Conservation (phyloP, 2,888 invertebrate species). For the Diploptera punctata region DNA sequence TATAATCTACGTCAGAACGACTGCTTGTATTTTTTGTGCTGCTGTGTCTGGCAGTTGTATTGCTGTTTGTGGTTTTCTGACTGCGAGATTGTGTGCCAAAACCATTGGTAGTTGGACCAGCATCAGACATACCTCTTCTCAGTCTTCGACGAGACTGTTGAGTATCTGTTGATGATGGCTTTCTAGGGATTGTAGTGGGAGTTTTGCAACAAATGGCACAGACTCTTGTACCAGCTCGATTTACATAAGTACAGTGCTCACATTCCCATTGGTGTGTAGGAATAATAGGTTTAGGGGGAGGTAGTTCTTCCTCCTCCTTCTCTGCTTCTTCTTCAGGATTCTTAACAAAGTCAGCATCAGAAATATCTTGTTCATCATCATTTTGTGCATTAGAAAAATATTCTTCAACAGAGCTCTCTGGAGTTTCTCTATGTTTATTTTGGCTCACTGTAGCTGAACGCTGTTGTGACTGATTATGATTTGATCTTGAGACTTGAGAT, state of each 20-base stretch:
- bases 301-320: conserved; percentile 52
- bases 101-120: conserved; percentile 1
- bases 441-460: conserved; percentile 39
- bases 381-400: conserved; percentile 40
- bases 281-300: conserved; percentile 53
- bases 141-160: conserved; percentile 8
- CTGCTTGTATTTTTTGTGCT: neutral
- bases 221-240: conserved; percentile 78
- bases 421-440: conserved; percentile 35
- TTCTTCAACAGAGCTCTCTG: conserved; percentile 31
- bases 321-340: conserved; percentile 43
- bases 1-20: conserved; percentile 1
- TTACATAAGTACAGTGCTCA: conserved; percentile 89
- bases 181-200: conserved; percentile 50
- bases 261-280: conserved; percentile 79
- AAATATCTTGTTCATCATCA: conserved; percentile 43
- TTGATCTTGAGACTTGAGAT: conserved; percentile 62
- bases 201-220: conserved; percentile 90
- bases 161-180: conserved; percentile 40
- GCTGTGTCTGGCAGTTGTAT: conserved; percentile 5
- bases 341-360: conserved; percentile 41
- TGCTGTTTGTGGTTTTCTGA: neutral
- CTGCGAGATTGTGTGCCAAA: neutral
- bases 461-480: neutral
- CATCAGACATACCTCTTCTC: conserved; percentile 24